Conservation (phyloP, 1,140 invertebrate species). For the Drosophila orena region DNA sequence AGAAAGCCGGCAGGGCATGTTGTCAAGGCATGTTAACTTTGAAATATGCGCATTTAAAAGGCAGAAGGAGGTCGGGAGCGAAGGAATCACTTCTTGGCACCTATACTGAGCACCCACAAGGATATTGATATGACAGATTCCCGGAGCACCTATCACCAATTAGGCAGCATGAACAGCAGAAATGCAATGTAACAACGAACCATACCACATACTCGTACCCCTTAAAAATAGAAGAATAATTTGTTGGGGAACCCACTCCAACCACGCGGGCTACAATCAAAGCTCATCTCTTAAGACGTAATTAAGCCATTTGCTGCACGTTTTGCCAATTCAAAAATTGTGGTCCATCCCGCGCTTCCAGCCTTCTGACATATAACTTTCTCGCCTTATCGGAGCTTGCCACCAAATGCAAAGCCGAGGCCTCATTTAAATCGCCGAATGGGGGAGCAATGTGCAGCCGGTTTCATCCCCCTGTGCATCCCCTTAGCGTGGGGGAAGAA, state of each 20-base stretch:
- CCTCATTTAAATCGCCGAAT: constrained; percentile 11
- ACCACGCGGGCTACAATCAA: constrained; percentile 61
- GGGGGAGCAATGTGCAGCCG: constrained; percentile 39
- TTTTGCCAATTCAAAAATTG: constrained; percentile 78
- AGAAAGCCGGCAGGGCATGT: constrained; percentile 76
- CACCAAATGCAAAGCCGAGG: constrained; percentile 36
- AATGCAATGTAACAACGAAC: neutral
- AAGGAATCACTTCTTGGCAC: constrained; percentile 17
- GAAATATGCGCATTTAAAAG: constrained; percentile 83
- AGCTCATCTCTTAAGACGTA: constrained; percentile 63
- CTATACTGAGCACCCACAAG: neutral
- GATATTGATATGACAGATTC: constrained; percentile 17
- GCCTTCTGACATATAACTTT: constrained; percentile 14
- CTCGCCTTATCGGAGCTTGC: constrained; percentile 52
- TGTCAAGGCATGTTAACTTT: constrained; percentile 83
- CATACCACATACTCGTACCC: too few relatives aligned
- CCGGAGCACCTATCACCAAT: neutral
- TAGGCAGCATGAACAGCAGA: neutral
- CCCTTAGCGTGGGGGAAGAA: neutral
- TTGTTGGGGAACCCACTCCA: neutral
- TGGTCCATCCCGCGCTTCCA: constrained; percentile 11
- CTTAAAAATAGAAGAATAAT: neutral
- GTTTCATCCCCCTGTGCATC: constrained; percentile 23
- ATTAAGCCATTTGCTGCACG: constrained; percentile 80
- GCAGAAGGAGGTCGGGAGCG: constrained; percentile 4